These are phyloP conservation scores for Carcinoscorpius rotundicauda DNA, from an alignment of 1,140 invertebrate species.

Conservation along the genomic window DNA sequence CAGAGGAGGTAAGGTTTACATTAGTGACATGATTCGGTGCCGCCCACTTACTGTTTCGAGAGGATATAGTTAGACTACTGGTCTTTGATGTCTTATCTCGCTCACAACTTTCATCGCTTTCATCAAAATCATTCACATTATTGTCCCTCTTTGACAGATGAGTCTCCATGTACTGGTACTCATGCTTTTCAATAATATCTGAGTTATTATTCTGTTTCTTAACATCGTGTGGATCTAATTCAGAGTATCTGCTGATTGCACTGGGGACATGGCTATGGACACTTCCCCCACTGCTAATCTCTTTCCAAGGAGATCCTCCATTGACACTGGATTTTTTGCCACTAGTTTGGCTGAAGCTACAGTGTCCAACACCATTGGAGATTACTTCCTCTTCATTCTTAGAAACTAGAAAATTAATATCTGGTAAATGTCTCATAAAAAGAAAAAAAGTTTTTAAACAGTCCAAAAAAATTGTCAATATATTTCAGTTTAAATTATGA, in stretches of 20 bases:
- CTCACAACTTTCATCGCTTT: conserved; percentile 26
- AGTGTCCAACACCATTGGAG: conserved; percentile 17
- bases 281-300: too few relatives aligned
- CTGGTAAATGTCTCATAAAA: not conserved
- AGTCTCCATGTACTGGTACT: conserved; percentile 26
- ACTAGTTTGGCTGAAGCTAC: not conserved
- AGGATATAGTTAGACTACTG: not conserved
- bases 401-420: conserved; percentile 9
- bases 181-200: conserved; percentile 22
- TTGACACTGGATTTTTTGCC: conserved; percentile 15
- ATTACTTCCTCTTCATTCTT: conserved; percentile 19
- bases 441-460: not conserved
- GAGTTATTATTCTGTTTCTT: conserved; percentile 16
- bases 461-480: not conserved
- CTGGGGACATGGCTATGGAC: conserved; percentile 3
- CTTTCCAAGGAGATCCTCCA: conserved; percentile 4
- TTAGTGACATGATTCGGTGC: conserved; percentile 12
- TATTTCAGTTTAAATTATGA: not conserved
- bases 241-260: conserved; percentile 7
- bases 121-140: conserved; percentile 42
- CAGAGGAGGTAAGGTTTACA: conserved; percentile 6
- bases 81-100: conserved; percentile 1
- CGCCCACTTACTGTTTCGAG: not conserved
- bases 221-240: conserved; percentile 15
- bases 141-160: conserved; percentile 15